Percentiles rank a stretch among this genome's conserved stretches.
Conservation (phyloP, 2,888 invertebrate genomes). For the Monochamus alternatus region DNA sequence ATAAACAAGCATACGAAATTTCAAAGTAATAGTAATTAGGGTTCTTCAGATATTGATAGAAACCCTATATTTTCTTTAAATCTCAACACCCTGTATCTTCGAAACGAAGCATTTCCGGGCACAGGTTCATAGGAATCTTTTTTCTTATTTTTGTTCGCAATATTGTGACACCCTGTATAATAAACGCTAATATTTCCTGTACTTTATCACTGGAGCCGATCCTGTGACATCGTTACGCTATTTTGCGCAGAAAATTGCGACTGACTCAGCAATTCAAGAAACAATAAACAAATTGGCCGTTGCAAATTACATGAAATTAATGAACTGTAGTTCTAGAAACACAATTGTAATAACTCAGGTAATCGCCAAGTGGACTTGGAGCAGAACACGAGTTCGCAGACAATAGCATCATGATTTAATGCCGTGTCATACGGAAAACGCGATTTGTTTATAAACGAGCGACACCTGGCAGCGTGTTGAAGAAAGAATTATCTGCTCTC, state of each 20-base stretch:
- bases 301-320: constrained; percentile 7
- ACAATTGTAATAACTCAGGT: neutral
- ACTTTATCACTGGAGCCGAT: neutral
- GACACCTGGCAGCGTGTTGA: no score
- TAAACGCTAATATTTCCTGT: no score
- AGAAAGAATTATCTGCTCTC: no score
- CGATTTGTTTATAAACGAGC: neutral
- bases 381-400: neutral
- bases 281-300: constrained; percentile 13
- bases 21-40: no score
- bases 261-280: constrained; percentile 3
- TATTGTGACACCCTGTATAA: no score
- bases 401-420: neutral
- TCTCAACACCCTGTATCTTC: no score
- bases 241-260: neutral
- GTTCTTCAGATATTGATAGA: no score
- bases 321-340: constrained; percentile 12
- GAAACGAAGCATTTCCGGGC: no score
- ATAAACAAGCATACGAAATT: no score
- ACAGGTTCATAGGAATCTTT: no score
- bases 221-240: neutral
- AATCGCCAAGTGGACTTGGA: neutral
- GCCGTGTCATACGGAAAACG: neutral
- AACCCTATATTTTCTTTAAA: no score
- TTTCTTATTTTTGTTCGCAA: no score